phyloP scores from a whole-genome alignment of 2,888 invertebrate species.

The Tineola bisselliella region DNA sequence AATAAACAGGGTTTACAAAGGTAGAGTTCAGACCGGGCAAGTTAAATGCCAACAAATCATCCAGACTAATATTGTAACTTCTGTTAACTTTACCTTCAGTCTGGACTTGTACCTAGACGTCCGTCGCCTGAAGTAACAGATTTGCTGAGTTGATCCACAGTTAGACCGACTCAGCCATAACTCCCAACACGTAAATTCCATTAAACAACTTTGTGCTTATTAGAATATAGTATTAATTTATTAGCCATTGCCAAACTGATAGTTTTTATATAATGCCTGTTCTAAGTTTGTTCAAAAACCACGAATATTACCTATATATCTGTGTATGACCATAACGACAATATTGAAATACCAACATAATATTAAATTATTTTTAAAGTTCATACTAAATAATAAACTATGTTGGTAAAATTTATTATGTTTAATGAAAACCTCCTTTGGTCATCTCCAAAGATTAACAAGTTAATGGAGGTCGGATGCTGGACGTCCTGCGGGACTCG shows the following conservation, averaged over 20 bases:
- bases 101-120: conserved; percentile 19
- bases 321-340: not conserved
- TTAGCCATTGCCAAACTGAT: too few species aligned
- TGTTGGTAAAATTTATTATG: not conserved
- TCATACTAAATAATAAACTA: not conserved
- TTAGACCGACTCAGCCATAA: not conserved
- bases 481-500: conserved; percentile 47
- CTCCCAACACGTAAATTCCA: conserved; percentile 1
- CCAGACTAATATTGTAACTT: conserved; percentile 4
- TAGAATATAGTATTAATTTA: not conserved
- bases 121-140: conserved; percentile 43
- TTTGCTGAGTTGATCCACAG: not conserved
- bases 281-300: not conserved
- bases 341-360: not conserved
- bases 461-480: conserved; percentile 46
- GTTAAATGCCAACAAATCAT: not conserved
- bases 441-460: conserved; percentile 37
- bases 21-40: not conserved
- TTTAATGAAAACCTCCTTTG: not conserved
- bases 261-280: too few species aligned
- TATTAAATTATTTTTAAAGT: not conserved
- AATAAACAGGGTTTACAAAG: not conserved
- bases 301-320: not conserved
- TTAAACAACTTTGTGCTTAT: not conserved
- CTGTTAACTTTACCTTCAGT: conserved; percentile 1